Conservation (phyloP, 2,797 vertebrate genomes). For the Gephyroberyx darwinii region DNA sequence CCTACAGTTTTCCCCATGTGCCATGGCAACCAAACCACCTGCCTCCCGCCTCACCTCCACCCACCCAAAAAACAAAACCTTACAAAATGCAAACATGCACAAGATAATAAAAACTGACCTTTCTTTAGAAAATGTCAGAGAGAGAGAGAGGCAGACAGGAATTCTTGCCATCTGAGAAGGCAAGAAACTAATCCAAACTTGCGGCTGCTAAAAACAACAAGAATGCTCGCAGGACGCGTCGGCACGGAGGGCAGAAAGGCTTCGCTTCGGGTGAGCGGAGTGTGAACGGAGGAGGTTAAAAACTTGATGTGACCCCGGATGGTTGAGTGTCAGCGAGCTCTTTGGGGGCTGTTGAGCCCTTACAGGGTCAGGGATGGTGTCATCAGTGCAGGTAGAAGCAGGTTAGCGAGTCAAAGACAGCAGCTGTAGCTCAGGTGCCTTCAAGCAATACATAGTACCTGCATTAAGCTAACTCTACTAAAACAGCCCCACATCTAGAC, state of each 20-base stretch:
- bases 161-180: slow-evolving; percentile 57
- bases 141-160: slow-evolving; percentile 48
- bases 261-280: slow-evolving; percentile 35
- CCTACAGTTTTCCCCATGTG: slow-evolving; percentile 11
- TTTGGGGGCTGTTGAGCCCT: slow-evolving; percentile 16
- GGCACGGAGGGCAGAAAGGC: slow-evolving; percentile 27
- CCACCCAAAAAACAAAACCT: slow-evolving; percentile 4
- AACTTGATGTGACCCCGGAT: slow-evolving; percentile 50
- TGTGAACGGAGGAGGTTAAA: slow-evolving; percentile 49
- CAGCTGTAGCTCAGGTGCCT: slow-evolving; percentile 5
- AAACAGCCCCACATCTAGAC: slow-evolving; percentile 1
- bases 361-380: slow-evolving; percentile 7
- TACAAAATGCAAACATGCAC: slow-evolving; percentile 27
- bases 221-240: slow-evolving; percentile 30
- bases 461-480: background rate
- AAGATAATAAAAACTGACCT: slow-evolving; percentile 58
- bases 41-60: background rate
- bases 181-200: slow-evolving; percentile 58
- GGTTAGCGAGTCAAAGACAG: slow-evolving; percentile 33
- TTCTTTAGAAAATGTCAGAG: slow-evolving; percentile 33
- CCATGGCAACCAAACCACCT: slow-evolving; percentile 61
- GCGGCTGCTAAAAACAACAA: slow-evolving; percentile 63
- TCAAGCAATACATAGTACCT: slow-evolving; percentile 18
- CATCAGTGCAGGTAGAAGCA: slow-evolving; percentile 50
- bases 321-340: slow-evolving; percentile 57